A percentile compares a stretch with the other conserved stretches of the same genome.
These are phyloP conservation scores for Cheirogaleus medius DNA, from an alignment of 2,113 vertebrate genomes.

Conservation along the genomic window DNA sequence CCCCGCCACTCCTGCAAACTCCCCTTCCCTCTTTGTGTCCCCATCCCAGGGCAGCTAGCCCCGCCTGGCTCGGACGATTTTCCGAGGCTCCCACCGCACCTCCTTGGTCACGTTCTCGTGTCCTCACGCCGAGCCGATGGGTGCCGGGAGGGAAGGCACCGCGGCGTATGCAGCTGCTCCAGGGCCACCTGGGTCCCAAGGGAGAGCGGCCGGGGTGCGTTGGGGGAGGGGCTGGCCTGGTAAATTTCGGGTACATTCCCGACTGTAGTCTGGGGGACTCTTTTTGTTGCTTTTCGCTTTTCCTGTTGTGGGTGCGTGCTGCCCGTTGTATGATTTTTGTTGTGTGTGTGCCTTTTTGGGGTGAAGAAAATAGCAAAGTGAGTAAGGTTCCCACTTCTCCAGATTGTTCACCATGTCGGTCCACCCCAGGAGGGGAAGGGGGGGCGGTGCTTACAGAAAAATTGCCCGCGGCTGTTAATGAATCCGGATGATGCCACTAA, in stretches of 20 bases:
- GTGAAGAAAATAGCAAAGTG: background rate
- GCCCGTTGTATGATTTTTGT: background rate
- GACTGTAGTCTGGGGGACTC: background rate
- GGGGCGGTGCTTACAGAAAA: background rate
- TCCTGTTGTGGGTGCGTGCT: background rate
- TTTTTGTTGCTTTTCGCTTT: background rate
- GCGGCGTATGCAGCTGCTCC: background rate
- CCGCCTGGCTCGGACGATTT: background rate
- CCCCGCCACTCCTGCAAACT: background rate
- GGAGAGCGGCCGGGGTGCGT: background rate
- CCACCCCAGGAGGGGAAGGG: background rate
- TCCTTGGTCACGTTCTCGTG: background rate
- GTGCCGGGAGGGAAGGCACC: background rate
- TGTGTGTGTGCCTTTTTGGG: background rate
- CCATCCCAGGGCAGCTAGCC: background rate
- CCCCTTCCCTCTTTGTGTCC: conserved; percentile 23
- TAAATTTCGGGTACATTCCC: background rate
- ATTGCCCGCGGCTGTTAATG: background rate
- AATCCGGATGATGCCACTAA: background rate
- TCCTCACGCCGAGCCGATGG: background rate
- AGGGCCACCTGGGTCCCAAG: background rate
- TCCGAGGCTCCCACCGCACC: background rate
- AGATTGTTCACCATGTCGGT: background rate
- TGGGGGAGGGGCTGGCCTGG: conserved; percentile 54
- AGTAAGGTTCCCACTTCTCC: background rate